Conservation (phyloP, 2,113 vertebrate genomes). For the Crotalus viridis region DNA sequence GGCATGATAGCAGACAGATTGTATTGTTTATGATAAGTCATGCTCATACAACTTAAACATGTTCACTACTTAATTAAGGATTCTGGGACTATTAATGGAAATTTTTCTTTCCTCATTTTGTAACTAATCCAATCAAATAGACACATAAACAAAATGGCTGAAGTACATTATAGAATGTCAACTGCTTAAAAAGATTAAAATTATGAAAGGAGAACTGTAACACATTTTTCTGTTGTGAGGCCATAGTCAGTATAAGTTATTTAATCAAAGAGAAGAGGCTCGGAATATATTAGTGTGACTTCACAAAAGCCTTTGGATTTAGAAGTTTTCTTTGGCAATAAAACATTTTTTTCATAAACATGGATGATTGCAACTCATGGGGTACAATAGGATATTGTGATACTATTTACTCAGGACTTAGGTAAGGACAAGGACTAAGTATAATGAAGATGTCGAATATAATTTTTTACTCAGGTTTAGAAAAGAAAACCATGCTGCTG, state of each 20-base stretch:
- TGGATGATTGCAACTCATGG: constrained; percentile 8
- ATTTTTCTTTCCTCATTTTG: neutral
- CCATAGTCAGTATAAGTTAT: neutral
- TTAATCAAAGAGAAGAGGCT: neutral
- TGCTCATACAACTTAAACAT: neutral
- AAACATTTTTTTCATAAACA: constrained; percentile 25
- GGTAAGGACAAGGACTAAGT: neutral
- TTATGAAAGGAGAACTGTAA: neutral
- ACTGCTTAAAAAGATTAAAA: neutral
- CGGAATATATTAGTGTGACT: neutral
- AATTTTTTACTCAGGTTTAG: constrained; percentile 19
- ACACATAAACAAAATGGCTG: neutral
- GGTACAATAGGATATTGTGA: neutral
- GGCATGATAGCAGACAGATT: neutral
- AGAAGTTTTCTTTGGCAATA: constrained; percentile 38
- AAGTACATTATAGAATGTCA: neutral
- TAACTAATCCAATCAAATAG: neutral
- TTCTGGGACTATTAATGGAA: neutral
- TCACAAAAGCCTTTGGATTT: neutral
- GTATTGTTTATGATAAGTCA: neutral
- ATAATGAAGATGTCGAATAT: constrained; percentile 10
- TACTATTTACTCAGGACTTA: neutral
- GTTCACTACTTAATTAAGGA: neutral
- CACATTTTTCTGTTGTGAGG: neutral
- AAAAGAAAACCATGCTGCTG: constrained; percentile 22